These are phyloP conservation scores for Merluccius polli DNA, from an alignment of 2,797 vertebrate genomes.

Conservation along the genomic window DNA sequence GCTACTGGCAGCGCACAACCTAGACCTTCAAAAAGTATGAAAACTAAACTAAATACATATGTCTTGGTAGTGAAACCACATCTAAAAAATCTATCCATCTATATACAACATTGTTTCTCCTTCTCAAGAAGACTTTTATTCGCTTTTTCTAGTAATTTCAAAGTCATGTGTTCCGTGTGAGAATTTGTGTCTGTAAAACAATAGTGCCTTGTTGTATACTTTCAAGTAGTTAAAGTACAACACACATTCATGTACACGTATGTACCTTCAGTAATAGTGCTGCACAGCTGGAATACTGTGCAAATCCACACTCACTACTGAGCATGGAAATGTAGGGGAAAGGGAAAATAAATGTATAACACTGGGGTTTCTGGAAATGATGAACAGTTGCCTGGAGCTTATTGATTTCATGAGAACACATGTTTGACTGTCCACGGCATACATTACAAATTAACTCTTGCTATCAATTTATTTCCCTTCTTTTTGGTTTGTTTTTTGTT, in stretches of 20 bases:
- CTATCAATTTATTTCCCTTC: not conserved
- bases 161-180: not conserved
- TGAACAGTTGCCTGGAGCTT: constrained; percentile 14
- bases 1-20: too few relatives aligned
- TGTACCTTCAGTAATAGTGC: not conserved
- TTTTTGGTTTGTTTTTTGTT: not conserved
- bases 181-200: too few relatives aligned
- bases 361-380: constrained; percentile 22
- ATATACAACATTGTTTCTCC: not conserved
- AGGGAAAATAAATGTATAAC: not conserved
- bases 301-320: not conserved
- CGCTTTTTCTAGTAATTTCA: not conserved
- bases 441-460: not conserved
- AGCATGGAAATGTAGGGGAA: not conserved
- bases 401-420: constrained; percentile 29
- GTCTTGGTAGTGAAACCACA: not conserved
- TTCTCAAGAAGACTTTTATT: not conserved
- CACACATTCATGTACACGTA: not conserved
- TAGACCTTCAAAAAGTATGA: too few relatives aligned
- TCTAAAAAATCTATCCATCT: too few relatives aligned
- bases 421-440: constrained; percentile 15
- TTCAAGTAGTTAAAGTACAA: not conserved
- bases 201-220: not conserved
- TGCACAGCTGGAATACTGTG: not conserved
- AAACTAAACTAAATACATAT: too few relatives aligned